Evolutionary conservation across 2,888 invertebrate species (phyloP).

Genomic region (Drosophila gaucha): DNA sequence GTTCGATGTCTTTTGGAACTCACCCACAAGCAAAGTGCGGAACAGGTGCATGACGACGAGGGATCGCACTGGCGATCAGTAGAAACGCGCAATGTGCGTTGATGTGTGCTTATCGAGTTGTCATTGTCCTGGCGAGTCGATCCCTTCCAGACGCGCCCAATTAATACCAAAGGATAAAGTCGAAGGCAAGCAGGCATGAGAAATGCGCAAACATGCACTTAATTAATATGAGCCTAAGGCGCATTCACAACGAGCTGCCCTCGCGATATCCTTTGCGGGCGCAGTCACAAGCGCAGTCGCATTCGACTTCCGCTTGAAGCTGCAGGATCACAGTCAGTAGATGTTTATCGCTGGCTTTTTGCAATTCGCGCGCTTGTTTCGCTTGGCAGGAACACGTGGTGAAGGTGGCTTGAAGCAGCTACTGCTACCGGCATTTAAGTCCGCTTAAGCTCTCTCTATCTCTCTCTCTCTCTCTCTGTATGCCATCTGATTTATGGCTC

Average conservation of each 20-base stretch:
- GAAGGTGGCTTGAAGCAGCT: constrained; percentile 12
- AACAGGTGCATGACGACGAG: constrained; percentile 69
- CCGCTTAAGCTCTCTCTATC: constrained; percentile 58
- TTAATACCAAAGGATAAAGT: constrained; percentile 62
- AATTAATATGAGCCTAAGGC: constrained; percentile 72
- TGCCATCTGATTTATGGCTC: constrained; percentile 63
- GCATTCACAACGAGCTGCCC: constrained; percentile 25
- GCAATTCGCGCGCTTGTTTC: constrained; percentile 67
- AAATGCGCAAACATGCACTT: constrained; percentile 71
- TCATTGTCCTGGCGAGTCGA: constrained; percentile 68
- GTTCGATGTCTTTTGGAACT: constrained; percentile 33
- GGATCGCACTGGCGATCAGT: constrained; percentile 33
- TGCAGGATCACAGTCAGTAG: constrained; percentile 47
- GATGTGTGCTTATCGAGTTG: constrained; percentile 82
- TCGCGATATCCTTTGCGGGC: constrained; percentile 39
- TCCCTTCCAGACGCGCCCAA: constrained; percentile 53
- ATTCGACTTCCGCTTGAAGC: constrained; percentile 52
- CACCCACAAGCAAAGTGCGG: constrained; percentile 62
- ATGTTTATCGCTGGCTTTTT: constrained; percentile 58
- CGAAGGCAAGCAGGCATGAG: constrained; percentile 28
- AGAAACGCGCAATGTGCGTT: constrained; percentile 71
- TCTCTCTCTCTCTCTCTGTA: too few relatives aligned
- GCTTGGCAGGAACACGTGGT: constrained; percentile 34
- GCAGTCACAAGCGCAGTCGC: constrained; percentile 5
- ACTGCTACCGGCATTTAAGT: constrained; percentile 72